phyloP scores from a whole-genome alignment of 1,140 invertebrate genomes.

The Polyergus mexicanus region DNA sequence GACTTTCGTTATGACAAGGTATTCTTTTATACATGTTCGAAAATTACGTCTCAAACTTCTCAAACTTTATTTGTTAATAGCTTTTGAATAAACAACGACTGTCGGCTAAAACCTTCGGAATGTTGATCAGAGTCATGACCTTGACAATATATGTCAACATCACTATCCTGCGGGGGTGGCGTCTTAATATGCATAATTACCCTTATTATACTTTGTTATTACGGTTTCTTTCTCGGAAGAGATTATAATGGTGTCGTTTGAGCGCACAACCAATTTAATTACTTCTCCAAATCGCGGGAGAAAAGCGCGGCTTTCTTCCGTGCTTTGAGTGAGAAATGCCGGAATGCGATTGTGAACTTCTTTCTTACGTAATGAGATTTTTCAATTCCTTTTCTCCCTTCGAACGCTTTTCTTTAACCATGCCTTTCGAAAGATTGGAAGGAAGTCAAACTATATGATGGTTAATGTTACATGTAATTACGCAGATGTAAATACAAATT shows the following conservation, averaged over 20 bases:
- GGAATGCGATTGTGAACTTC: conserved; percentile 53
- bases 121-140: too few species aligned
- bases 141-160: too few species aligned
- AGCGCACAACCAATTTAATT: conserved; percentile 50
- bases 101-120: too few species aligned
- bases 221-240: conserved; percentile 47
- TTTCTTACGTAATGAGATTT: conserved; percentile 49
- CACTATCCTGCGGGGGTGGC: too few species aligned
- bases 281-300: conserved; percentile 49
- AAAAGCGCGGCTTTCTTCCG: conserved; percentile 12
- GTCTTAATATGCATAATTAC: too few species aligned
- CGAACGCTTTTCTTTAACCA: conserved; percentile 7
- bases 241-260: conserved; percentile 53
- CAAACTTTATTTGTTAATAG: too few species aligned
- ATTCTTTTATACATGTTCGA: too few species aligned
- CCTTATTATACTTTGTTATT: conserved; percentile 57
- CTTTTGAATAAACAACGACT: too few species aligned
- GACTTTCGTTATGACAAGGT: too few species aligned
- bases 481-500: background rate
- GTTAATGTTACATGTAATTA: conserved; percentile 17
- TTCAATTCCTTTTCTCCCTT: conserved; percentile 24
- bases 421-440: conserved; percentile 9
- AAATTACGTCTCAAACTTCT: too few species aligned
- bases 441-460: conserved; percentile 6
- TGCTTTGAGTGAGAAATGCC: conserved; percentile 32